Conservation (phyloP, 2,113 vertebrate species). For the Circaetus cinerascens region DNA sequence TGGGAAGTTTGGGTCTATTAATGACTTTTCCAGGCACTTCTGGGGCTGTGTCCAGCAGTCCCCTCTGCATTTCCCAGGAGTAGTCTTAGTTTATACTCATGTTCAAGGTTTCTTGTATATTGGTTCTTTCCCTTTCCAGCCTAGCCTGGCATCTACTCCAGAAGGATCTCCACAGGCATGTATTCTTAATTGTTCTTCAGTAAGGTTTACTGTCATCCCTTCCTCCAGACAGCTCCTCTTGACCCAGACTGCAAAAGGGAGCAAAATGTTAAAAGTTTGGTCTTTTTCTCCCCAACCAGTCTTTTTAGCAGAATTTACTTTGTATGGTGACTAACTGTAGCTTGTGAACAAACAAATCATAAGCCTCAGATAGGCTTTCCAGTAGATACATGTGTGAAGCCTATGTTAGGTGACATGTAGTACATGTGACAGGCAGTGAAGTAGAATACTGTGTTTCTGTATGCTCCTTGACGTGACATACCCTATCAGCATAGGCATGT, state of each 20-base stretch:
- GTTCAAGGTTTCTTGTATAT: background rate
- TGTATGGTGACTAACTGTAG: background rate
- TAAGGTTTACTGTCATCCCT: background rate
- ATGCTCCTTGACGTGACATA: accelerated
- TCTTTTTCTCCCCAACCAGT: background rate
- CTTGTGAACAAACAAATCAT: background rate
- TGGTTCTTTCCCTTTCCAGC: background rate
- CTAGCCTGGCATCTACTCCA: background rate
- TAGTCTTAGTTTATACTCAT: background rate
- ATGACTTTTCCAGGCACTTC: background rate
- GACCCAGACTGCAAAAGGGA: background rate
- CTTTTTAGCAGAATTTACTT: background rate
- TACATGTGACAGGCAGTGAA: background rate
- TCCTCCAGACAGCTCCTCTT: background rate
- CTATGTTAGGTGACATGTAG: accelerated
- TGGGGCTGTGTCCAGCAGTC: background rate
- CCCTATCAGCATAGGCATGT: background rate
- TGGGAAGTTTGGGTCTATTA: background rate
- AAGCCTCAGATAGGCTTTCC: background rate
- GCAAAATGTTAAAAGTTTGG: background rate
- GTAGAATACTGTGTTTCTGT: background rate
- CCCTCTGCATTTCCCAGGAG: background rate
- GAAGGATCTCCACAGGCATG: background rate
- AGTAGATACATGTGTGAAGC: accelerated
- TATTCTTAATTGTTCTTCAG: background rate